Percentiles rank a stretch among this genome's conserved stretches.
Conservation (phyloP, 1,140 invertebrate species). For the Ceratina calcarata region DNA sequence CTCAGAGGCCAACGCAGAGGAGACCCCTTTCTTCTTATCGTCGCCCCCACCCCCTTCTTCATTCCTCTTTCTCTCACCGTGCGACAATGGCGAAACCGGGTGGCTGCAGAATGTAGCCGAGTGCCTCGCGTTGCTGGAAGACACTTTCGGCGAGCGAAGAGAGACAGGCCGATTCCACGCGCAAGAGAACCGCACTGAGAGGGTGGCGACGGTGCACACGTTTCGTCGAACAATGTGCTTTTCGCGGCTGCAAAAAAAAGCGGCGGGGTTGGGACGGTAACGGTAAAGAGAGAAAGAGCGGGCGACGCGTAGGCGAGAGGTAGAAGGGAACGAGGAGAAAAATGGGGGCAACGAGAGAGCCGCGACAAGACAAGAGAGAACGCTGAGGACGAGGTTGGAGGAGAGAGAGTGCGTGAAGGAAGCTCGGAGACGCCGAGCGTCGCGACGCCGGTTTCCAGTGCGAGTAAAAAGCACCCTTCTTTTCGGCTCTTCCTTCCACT, state of each 20-base stretch:
- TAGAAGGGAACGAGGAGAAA: conserved; percentile 13
- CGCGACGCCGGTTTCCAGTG: conserved; percentile 33
- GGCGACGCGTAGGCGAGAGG: conserved; percentile 5
- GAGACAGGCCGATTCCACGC: background rate
- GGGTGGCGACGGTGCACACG: conserved; percentile 11
- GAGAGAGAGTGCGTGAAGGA: conserved; percentile 3
- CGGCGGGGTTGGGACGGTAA: background rate
- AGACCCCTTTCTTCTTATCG: conserved; percentile 35
- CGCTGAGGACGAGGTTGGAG: background rate
- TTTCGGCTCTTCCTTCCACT: conserved; percentile 7
- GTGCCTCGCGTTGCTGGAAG: conserved; percentile 47
- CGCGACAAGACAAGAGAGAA: background rate
- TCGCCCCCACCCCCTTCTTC: conserved; percentile 6
- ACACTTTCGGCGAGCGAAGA: conserved; percentile 29
- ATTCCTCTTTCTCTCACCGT: conserved; percentile 17
- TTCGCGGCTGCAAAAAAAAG: conserved; percentile 39
- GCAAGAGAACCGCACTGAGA: background rate
- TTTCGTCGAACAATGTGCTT: conserved; percentile 53
- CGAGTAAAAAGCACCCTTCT: conserved; percentile 26
- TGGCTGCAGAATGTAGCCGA: conserved; percentile 34
- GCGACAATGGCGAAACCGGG: conserved; percentile 46
- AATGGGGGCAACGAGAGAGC: conserved; percentile 23
- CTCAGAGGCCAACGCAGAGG: conserved; percentile 11
- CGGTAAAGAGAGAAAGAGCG: too few relatives aligned
- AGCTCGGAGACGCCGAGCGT: conserved; percentile 31